Percentiles rank a stretch among this genome's conserved stretches.
Conservation (phyloP, 2,888 invertebrate species). For the Synanthedon andrenaeformis region DNA sequence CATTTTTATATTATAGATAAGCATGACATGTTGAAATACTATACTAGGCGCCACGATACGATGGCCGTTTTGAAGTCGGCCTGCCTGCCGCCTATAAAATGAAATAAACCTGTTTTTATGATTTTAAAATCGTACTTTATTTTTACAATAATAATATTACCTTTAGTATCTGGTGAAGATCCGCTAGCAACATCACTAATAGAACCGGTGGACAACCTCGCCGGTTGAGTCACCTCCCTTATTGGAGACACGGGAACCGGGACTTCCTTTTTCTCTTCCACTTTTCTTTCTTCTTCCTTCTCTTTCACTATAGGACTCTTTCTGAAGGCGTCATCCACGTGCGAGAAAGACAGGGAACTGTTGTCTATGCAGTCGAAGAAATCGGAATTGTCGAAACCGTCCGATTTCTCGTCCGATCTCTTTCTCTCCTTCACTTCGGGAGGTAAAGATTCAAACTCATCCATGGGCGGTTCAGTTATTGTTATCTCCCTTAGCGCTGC, state of each 20-base stretch:
- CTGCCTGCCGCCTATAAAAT: too few species aligned
- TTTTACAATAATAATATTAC: slow-evolving; percentile 11
- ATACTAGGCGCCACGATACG: too few species aligned
- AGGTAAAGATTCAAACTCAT: slow-evolving; percentile 63
- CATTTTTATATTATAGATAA: too few species aligned
- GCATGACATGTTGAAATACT: too few species aligned
- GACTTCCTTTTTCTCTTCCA: slow-evolving; percentile 28
- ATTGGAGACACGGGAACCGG: slow-evolving; percentile 26
- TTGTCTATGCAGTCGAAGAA: slow-evolving; percentile 67
- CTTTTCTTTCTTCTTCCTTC: slow-evolving; percentile 44
- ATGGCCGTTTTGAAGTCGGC: too few species aligned
- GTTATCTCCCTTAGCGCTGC: slow-evolving; percentile 85
- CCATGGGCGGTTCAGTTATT: slow-evolving; percentile 70
- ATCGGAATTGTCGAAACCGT: slow-evolving; percentile 64
- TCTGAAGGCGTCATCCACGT: slow-evolving; percentile 63
- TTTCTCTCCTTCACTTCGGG: slow-evolving; percentile 61
- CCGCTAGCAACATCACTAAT: slow-evolving; percentile 74
- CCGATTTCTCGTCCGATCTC: slow-evolving; percentile 64
- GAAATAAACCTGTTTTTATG: too few species aligned
- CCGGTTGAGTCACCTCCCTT: slow-evolving; percentile 40
- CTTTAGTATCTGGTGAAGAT: slow-evolving; percentile 74
- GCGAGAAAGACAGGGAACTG: slow-evolving; percentile 58
- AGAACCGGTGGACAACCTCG: slow-evolving; percentile 71
- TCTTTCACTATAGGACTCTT: slow-evolving; percentile 56
- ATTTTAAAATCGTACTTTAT: background rate